These are phyloP conservation scores for Monochamus alternatus DNA, from an alignment of 2,888 invertebrate genomes.

Conservation along the genomic window DNA sequence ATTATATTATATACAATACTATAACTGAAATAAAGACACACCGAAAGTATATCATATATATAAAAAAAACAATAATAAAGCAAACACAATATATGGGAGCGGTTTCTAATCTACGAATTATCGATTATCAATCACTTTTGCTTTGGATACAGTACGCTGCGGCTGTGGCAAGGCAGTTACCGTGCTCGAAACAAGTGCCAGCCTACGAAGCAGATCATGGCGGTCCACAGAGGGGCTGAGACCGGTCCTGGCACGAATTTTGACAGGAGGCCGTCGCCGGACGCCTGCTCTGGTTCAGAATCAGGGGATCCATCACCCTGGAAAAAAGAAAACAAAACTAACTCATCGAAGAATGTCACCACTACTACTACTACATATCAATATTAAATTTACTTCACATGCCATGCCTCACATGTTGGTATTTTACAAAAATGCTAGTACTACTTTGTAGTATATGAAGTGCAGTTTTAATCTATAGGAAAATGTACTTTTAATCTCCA, in stretches of 20 bases:
- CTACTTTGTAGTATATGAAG: too few relatives aligned
- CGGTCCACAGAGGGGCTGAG: slow-evolving; percentile 71
- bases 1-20: slow-evolving; percentile 57
- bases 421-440: too few relatives aligned
- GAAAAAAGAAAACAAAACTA: slow-evolving; percentile 38
- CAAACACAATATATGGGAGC: slow-evolving; percentile 59
- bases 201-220: slow-evolving; percentile 77
- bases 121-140: slow-evolving; percentile 65
- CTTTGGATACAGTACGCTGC: slow-evolving; percentile 66
- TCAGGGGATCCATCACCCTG: slow-evolving; percentile 47
- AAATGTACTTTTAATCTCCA: too few relatives aligned
- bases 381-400: too few relatives aligned
- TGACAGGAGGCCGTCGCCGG: slow-evolving; percentile 72
- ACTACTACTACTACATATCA: too few relatives aligned
- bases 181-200: slow-evolving; percentile 75
- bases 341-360: background rate
- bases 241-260: slow-evolving; percentile 71
- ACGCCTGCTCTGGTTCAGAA: slow-evolving; percentile 35
- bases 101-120: slow-evolving; percentile 50
- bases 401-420: too few relatives aligned
- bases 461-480: too few relatives aligned
- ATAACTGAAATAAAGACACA: slow-evolving; percentile 64
- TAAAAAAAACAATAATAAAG: slow-evolving; percentile 59
- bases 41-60: slow-evolving; percentile 65
- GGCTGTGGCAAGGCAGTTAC: slow-evolving; percentile 66